Base-by-base conservation (phyloP, 1,140 invertebrate genomes). In the Zaprionus nigranus region DNA sequence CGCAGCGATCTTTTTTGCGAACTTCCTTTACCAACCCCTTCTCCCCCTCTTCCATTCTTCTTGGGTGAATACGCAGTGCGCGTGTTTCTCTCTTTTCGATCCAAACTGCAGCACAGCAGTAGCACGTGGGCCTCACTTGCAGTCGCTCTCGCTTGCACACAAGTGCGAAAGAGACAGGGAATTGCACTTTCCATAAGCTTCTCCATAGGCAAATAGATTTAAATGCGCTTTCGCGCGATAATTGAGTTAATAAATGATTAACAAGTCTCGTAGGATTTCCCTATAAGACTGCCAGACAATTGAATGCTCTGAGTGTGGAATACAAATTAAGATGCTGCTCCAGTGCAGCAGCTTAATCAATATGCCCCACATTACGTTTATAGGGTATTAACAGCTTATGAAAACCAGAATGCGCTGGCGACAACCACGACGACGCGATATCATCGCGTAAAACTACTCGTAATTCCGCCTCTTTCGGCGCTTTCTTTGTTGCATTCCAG, bases 161-260 rank as follows among this genome's bases (percentile, higher is more conserved):
- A 58, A 73, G 62, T 61, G 65, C 51, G 66, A 75, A 57, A 59
- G 67, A 78, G 67, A 9, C 60, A n/a, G n/a, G n/a, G n/a, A n/a
- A n/a, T n/a, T n/a, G n/a, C n/a, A 88, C 71, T 81, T 85, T 57
- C 68, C 84, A 90, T 81, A 68, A 81, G 81, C 71, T 70, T 81
- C 78, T 78, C 15, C 51, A 24, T 40, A 40, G 38, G 38, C 15
- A 46, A 46, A 46, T 46, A 51, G 46, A 79, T 79, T 90, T 85
- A 72, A 81, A 79, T 86, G 79, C 70, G 69, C 72, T 88, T 88
- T 79, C 79, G 81, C 69, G 85, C 69, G 85, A 82, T 90, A 90
- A 90, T 90, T 90, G 86, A 85, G 69, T 90, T 82, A 78, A 90
- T 90, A 90, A 90, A 78, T 90, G 82, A 82, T 67, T 82, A 80